Base-by-base conservation (phyloP, 2,113 vertebrate species). In the Phyllostomus hastatus region DNA sequence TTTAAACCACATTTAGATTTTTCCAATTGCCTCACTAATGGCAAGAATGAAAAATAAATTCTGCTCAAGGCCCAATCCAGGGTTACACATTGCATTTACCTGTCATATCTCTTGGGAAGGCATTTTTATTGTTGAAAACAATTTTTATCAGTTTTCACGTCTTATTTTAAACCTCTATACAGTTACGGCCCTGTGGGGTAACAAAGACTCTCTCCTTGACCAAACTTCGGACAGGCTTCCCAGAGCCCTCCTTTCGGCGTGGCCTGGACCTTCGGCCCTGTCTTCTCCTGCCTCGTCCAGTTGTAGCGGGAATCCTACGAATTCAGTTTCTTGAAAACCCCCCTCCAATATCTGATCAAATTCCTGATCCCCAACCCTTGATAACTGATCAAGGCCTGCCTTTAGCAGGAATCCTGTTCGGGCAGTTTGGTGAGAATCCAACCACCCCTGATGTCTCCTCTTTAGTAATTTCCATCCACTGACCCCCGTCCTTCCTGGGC, bases 31-130 rank as follows among this genome's bases (percentile, higher is more conserved):
- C 66, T 38, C 59, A 52, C 72, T 88, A 59, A 67, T 35, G 43
- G 46, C 16, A 90, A 79, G 73, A 94, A 79, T 35, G 33, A 67
- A 69, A 85, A 52, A 90, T 54, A 75, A 90, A 95, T 72, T 96
- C 81, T 76, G n/a, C 8, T 59, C 28, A 19, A 38, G 31, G 50
- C 67, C 50, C 50, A 80, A 41, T 24, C 46, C 22, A 57, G 33
- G 33, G 70, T 57, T 50, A 8, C 10, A 46, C 19, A 31, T 92
- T 80, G 16, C 12, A 87, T 73, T 88, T 6, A 41, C 8, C 38
- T 78, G 33, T 48, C 33, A 22, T 43, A 38, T n/a, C 41, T 84
- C 70, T 84, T 61, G 22, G 17, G 28, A 94, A 31, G 20, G 1
- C 66, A 72, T 80, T 92, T 90, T 59, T 78, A 46, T 76, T 93